A percentile compares a stretch with the other conserved stretches of the same genome.
These are phyloP conservation scores for Aphyosemion australe DNA, from an alignment of 2,113 vertebrate genomes.

Conservation along the genomic window DNA sequence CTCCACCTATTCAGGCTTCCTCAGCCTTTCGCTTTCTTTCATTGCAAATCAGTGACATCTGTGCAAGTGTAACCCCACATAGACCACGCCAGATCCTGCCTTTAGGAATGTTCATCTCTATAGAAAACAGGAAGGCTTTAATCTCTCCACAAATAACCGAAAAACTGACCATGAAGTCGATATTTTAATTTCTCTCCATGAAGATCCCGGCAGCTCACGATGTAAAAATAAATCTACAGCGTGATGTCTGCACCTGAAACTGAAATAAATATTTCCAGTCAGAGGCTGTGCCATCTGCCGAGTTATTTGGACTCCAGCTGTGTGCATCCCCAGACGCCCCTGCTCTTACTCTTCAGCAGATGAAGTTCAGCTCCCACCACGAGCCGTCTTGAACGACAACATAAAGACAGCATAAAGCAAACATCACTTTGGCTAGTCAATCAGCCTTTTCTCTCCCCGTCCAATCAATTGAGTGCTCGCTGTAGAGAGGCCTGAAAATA, in stretches of 20 bases:
- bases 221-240: slow-evolving; percentile 26
- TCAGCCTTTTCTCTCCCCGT: slow-evolving; percentile 53
- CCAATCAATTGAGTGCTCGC: slow-evolving; percentile 74
- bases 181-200: slow-evolving; percentile 20
- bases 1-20: not conserved
- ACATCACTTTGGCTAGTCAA: slow-evolving; percentile 62
- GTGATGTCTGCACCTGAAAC: slow-evolving; percentile 15
- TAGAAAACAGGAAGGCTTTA: too few relatives aligned
- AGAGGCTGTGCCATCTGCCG: slow-evolving; percentile 43
- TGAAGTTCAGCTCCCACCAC: slow-evolving; percentile 42
- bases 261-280: slow-evolving; percentile 44
- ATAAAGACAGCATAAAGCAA: slow-evolving; percentile 60
- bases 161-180: not conserved
- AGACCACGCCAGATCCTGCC: too few relatives aligned
- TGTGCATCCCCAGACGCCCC: slow-evolving; percentile 15
- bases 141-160: too few relatives aligned
- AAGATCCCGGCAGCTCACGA: slow-evolving; percentile 2
- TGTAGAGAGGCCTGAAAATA: slow-evolving; percentile 70
- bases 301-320: slow-evolving; percentile 47
- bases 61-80: not conserved
- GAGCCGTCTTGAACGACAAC: slow-evolving; percentile 43
- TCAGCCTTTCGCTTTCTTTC: not conserved
- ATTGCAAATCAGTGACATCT: not conserved
- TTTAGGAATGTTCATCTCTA: too few relatives aligned
- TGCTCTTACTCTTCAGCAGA: slow-evolving; percentile 45